Evolutionary conservation across 2,797 vertebrate genomes (phyloP).

Genomic region (Ispidina lecontei): DNA sequence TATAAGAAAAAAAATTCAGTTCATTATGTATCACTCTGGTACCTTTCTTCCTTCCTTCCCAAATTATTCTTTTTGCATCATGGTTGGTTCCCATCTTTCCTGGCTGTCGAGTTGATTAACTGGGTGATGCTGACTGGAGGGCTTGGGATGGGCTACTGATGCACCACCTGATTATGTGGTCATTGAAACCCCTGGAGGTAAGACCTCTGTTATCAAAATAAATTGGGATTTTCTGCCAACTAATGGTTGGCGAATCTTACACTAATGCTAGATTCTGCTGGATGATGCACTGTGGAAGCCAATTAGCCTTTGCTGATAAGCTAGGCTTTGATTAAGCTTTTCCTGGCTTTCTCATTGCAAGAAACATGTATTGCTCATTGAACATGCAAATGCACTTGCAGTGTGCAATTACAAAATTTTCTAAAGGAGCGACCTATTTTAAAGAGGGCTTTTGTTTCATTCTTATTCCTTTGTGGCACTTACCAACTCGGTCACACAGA

Average conservation of each 20-base stretch:
- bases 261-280: constrained; percentile 53
- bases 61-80: neutral
- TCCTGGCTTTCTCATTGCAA: constrained; percentile 21
- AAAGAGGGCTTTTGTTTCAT: constrained; percentile 38
- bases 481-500: neutral
- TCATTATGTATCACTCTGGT: constrained; percentile 1
- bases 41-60: constrained; percentile 15
- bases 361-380: constrained; percentile 38
- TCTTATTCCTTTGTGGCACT: neutral
- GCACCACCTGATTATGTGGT: constrained; percentile 77
- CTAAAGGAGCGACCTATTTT: constrained; percentile 38
- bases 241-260: constrained; percentile 76
- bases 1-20: neutral
- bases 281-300: constrained; percentile 68
- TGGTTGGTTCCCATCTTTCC: constrained; percentile 27
- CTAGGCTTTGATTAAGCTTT: constrained; percentile 59
- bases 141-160: constrained; percentile 58
- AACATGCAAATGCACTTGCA: constrained; percentile 58
- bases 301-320: constrained; percentile 73
- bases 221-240: constrained; percentile 80
- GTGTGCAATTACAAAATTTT: constrained; percentile 54
- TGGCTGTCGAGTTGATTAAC: constrained; percentile 63
- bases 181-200: constrained; percentile 75
- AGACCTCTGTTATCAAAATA: constrained; percentile 76
- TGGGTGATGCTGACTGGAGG: constrained; percentile 68